phyloP scores from a whole-genome alignment of 2,797 vertebrate genomes.

The Hapalemur alaotrensis region DNA sequence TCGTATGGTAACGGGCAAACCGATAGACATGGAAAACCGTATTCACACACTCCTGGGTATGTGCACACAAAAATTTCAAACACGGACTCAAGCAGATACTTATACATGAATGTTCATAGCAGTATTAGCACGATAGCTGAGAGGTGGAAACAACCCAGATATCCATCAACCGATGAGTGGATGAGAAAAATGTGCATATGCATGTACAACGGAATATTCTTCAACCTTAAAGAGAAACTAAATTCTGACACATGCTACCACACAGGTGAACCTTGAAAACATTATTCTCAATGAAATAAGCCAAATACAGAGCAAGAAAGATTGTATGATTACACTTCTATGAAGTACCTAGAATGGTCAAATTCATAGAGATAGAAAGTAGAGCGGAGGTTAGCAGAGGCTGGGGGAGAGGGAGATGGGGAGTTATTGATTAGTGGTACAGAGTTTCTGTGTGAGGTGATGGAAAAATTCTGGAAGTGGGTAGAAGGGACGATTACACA shows the following conservation, averaged over 20 bases:
- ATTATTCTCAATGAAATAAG: not conserved
- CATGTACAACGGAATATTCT: rapidly evolving
- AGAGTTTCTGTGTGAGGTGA: not conserved
- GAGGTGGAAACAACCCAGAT: not conserved
- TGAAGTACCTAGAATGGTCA: not conserved
- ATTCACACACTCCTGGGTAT: not conserved
- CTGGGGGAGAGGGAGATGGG: not conserved
- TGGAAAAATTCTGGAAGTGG: not conserved
- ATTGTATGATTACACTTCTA: not conserved
- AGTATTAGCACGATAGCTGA: not conserved
- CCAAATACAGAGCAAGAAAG: not conserved
- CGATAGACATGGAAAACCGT: not conserved
- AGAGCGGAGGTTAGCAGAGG: too few species aligned
- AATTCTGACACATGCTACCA: not conserved
- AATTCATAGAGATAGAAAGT: not conserved
- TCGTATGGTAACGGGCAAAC: not conserved
- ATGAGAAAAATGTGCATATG: not conserved
- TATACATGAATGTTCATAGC: not conserved
- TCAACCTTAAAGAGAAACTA: not conserved
- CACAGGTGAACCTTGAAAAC: not conserved
- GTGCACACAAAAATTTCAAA: not conserved
- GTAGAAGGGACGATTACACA: rapidly evolving
- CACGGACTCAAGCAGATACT: not conserved
- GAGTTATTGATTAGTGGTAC: rapidly evolving
- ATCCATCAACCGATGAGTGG: not conserved